Base-by-base conservation (phyloP, 2,797 vertebrate genomes). In the Sebastes aleutianus region DNA sequence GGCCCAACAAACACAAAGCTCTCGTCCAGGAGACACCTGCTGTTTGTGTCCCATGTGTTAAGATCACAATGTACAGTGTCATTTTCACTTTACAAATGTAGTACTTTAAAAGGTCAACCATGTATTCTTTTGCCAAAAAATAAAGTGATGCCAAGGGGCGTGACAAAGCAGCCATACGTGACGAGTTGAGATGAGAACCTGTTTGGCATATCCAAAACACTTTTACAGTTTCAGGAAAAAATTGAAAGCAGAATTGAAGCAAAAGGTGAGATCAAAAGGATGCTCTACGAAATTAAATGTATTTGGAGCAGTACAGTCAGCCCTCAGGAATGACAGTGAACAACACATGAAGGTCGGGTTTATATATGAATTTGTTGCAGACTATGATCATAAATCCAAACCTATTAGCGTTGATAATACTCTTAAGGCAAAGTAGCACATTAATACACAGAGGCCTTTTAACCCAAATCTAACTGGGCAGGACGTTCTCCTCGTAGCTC, bases 371-470 rank as follows among this genome's bases (percentile, higher is more conserved):
- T 72, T 79, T 20, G n/a, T 24, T 63, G 69, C 70, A 77, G 53
- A 72, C 62, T 20, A 29, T 58, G 36, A 70, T 22, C 26, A 56
- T 43, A 43, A 67, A 78, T 61, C 66, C 57, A 83, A 84, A 64
- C 32, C 5, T 39, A 57, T 77, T 64, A 74, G 47, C 47, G 18
- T 16, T 50, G 7, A 75, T 1, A 71, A 59, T 27, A 31, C 13
- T 61, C 22, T 59, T 5, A 54, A 73, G 34, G 54, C 71, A 53
- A 82, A 78, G 27, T 77, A 50, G 74, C 26, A 70, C n/a, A 79
- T 75, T 74, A 54, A 82, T 54, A 61, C 31, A 59, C 43, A 34
- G 16, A 72, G 27, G 27, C 29, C 4, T 26, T 83, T 86, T 56
- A 54, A 64, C 77, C 53, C 65, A 69, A 65, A 83, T 78, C 56